A percentile compares a stretch with the other conserved stretches of the same genome.
Evolutionary conservation across 1,140 invertebrate species (phyloP).

Genomic region (Monomorium pharaonis): DNA sequence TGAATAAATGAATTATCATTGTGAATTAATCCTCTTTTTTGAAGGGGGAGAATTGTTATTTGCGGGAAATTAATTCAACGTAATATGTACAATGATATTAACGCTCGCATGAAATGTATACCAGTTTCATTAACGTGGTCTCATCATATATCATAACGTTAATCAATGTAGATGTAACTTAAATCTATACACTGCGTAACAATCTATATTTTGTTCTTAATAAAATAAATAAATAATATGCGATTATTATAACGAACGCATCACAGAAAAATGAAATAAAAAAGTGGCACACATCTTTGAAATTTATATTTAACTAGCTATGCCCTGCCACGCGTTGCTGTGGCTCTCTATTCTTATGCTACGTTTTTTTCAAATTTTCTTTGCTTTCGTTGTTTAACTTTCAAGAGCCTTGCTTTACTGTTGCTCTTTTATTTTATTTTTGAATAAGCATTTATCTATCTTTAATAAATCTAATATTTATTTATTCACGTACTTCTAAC

Average conservation of each 20-base stretch:
- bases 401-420: too few species aligned
- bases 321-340: too few species aligned
- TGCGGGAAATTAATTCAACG: background rate
- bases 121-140: background rate
- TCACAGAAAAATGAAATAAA: background rate
- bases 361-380: too few species aligned
- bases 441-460: too few species aligned
- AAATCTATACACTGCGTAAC: background rate
- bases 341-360: too few species aligned
- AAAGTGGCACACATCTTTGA: background rate
- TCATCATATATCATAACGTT: background rate
- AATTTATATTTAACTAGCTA: background rate
- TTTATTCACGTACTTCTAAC: too few species aligned
- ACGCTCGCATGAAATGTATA: background rate
- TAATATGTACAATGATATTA: background rate
- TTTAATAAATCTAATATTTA: too few species aligned
- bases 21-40: background rate
- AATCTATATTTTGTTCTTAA: background rate
- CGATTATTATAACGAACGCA: background rate
- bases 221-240: background rate
- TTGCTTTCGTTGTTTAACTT: too few species aligned
- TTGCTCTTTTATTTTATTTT: too few species aligned
- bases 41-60: background rate
- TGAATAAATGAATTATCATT: background rate
- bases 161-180: background rate